Evolutionary conservation across 2,888 invertebrate species (phyloP).

Genomic region (Tribolium freemani): DNA sequence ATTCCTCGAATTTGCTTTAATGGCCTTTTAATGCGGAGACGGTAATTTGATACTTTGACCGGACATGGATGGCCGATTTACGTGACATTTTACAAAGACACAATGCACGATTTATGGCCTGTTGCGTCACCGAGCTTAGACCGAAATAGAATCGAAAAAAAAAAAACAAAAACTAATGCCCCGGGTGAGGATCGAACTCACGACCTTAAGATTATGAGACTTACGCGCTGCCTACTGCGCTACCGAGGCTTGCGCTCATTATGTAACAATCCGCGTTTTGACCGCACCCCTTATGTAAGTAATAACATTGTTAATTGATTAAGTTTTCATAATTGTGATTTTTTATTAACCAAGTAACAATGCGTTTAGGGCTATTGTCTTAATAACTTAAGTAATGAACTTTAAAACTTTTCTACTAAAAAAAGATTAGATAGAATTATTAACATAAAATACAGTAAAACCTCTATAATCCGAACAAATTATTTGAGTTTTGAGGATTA

Average conservation of each 20-base stretch:
- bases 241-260: constrained; percentile 75
- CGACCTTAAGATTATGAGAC: constrained; percentile 95
- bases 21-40: constrained; percentile 17
- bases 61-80: constrained; percentile 20
- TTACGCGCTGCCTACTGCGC: constrained; percentile 93
- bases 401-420: too few species aligned
- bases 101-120: constrained; percentile 9
- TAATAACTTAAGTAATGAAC: too few species aligned
- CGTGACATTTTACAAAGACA: constrained; percentile 25
- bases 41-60: constrained; percentile 19
- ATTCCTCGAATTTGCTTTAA: constrained; percentile 15
- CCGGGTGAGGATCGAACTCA: constrained; percentile 96
- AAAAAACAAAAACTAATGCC: constrained; percentile 69
- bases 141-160: constrained; percentile 2
- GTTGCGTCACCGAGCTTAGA: not conserved
- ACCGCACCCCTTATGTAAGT: not conserved
- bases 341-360: too few species aligned
- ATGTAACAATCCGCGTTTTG: not conserved
- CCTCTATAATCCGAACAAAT: too few species aligned
- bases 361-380: too few species aligned
- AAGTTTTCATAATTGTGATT: too few species aligned
- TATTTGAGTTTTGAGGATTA: too few species aligned
- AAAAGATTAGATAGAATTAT: too few species aligned
- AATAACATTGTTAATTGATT: too few species aligned
- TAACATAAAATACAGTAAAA: too few species aligned